A percentile compares a stretch with the other conserved stretches of the same genome.
Conservation (phyloP, 2,888 invertebrate genomes). For the Lymantria monacha region DNA sequence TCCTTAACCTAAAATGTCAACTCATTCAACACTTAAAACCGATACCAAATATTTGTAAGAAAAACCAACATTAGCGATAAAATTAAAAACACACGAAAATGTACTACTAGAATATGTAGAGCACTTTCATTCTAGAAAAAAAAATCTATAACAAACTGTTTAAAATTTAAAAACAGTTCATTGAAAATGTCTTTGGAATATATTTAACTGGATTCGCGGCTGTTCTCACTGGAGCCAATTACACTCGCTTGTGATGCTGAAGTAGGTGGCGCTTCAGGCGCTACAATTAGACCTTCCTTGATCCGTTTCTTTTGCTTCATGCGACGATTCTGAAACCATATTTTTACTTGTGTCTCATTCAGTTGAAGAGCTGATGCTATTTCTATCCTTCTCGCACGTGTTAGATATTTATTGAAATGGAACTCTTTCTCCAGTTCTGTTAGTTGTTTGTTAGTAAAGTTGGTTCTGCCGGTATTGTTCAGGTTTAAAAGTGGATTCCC, state of each 20-base stretch:
- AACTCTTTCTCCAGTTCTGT: constrained; percentile 99
- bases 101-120: neutral
- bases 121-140: neutral
- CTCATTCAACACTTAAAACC: neutral
- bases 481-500: constrained; percentile 74
- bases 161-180: constrained; percentile 21
- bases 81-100: constrained; percentile 6
- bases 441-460: constrained; percentile 99
- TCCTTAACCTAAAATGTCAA: neutral
- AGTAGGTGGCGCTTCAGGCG: constrained; percentile 76
- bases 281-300: constrained; percentile 92
- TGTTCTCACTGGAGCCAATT: constrained; percentile 86
- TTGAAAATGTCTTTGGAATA: constrained; percentile 19
- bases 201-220: constrained; percentile 85
- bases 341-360: constrained; percentile 98
- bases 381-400: constrained; percentile 97
- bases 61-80: neutral
- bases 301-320: constrained; percentile 99
- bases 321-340: constrained; percentile 99
- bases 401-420: constrained; percentile 99
- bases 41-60: neutral
- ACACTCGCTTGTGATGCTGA: constrained; percentile 60
- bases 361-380: constrained; percentile 97
- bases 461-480: constrained; percentile 96
- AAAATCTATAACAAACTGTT: neutral